These are phyloP conservation scores for Catocala fraxini DNA, from an alignment of 2,888 invertebrate genomes.

Conservation along the genomic window DNA sequence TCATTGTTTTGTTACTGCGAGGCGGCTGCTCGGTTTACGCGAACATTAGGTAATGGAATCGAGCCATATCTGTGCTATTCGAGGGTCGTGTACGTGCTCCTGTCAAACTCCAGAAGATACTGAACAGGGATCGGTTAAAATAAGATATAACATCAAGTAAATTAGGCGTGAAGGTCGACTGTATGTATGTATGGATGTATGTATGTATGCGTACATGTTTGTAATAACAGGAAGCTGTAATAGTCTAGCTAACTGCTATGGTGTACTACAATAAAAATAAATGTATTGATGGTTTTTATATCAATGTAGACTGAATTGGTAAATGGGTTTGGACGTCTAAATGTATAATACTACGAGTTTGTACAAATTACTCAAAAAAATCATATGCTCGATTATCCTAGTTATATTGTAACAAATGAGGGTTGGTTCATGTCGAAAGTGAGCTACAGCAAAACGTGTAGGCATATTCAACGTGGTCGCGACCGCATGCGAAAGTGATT, in stretches of 20 bases:
- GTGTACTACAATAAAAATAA: constrained; percentile 1
- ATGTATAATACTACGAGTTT: too few relatives aligned
- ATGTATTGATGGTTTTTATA: constrained; percentile 8
- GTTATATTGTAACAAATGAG: too few relatives aligned
- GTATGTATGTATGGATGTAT: too few relatives aligned
- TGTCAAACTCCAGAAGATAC: constrained; percentile 34
- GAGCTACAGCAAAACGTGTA: too few relatives aligned
- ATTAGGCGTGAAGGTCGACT: constrained; percentile 23
- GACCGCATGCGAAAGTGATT: too few relatives aligned
- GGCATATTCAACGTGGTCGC: too few relatives aligned
- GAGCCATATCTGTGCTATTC: constrained; percentile 67
- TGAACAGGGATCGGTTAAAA: constrained; percentile 36
- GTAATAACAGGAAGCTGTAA: constrained; percentile 39
- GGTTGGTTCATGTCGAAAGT: too few relatives aligned
- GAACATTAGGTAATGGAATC: constrained; percentile 82
- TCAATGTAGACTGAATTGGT: not conserved
- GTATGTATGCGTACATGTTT: constrained; percentile 12
- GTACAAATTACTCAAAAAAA: too few relatives aligned
- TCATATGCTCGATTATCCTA: too few relatives aligned
- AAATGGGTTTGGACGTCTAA: not conserved
- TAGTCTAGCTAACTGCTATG: constrained; percentile 12
- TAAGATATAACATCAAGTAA: constrained; percentile 33
- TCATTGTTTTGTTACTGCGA: constrained; percentile 78
- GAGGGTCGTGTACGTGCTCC: constrained; percentile 56
- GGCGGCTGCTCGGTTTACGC: constrained; percentile 69